Conservation (phyloP, 2,113 vertebrate genomes). For the Cercocebus atys region DNA sequence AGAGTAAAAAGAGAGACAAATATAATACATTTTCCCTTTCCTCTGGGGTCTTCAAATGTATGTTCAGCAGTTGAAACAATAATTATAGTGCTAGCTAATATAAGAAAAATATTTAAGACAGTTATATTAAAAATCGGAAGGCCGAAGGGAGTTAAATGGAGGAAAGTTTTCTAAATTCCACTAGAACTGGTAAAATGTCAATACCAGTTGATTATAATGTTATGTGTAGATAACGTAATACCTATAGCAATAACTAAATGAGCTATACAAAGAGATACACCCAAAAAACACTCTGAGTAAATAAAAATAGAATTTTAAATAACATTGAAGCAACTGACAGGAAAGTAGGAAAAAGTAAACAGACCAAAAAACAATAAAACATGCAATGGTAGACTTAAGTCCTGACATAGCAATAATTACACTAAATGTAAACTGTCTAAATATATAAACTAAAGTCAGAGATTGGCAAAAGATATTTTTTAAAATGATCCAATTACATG, state of each 20-base stretch:
- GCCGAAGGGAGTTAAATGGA: neutral
- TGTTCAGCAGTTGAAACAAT: neutral
- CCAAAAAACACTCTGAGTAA: neutral
- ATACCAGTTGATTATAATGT: neutral
- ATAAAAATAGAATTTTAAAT: neutral
- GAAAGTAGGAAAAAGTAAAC: neutral
- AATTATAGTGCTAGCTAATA: neutral
- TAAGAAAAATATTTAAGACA: neutral
- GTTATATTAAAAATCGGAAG: neutral
- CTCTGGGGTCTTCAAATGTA: neutral
- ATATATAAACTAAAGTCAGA: neutral
- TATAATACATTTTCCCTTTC: neutral
- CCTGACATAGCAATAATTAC: neutral
- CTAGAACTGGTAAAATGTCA: neutral
- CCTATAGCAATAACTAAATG: neutral
- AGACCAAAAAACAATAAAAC: neutral
- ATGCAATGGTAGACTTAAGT: neutral
- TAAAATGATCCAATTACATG: neutral
- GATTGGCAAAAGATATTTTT: neutral
- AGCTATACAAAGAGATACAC: neutral
- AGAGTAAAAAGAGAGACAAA: neutral
- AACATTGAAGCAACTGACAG: neutral
- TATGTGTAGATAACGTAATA: neutral
- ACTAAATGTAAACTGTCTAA: constrained; percentile 42
- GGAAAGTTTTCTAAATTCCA: neutral